Percentiles rank a stretch among this genome's conserved stretches.
These are phyloP conservation scores for Morus bassanus DNA, from an alignment of 2,797 vertebrate genomes.

Conservation along the genomic window DNA sequence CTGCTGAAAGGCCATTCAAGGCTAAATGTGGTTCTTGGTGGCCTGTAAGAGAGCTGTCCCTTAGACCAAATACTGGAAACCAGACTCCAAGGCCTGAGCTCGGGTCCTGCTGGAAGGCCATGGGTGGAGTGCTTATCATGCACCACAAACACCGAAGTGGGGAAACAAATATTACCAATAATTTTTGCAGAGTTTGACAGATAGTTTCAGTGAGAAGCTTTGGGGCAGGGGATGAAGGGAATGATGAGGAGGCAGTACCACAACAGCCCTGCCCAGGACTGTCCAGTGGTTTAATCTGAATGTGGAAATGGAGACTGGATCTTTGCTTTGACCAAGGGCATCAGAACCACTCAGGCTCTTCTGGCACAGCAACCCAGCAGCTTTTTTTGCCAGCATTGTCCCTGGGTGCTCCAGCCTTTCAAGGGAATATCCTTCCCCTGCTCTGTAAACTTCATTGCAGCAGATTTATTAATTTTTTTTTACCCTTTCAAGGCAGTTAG, in stretches of 20 bases:
- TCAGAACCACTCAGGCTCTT: background rate
- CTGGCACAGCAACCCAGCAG: background rate
- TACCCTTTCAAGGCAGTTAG: background rate
- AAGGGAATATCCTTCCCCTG: background rate
- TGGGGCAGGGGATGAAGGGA: background rate
- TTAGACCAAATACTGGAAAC: background rate
- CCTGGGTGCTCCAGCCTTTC: background rate
- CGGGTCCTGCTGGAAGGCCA: background rate
- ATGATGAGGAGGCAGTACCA: fast-evolving
- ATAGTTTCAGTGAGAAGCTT: background rate
- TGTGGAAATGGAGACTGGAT: background rate
- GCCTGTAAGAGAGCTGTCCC: background rate
- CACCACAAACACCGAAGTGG: background rate
- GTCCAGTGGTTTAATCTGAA: background rate
- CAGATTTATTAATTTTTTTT: background rate
- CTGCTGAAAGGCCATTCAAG: background rate
- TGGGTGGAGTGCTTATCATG: background rate
- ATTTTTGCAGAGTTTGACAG: background rate
- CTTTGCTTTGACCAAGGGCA: background rate
- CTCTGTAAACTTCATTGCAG: background rate
- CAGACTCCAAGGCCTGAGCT: background rate
- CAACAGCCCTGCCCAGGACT: background rate
- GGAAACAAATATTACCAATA: background rate
- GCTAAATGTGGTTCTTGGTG: background rate
- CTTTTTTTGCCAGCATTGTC: background rate